Evolutionary conservation across 1,140 invertebrate species (phyloP).

Genomic region (Orchesella cincta): DNA sequence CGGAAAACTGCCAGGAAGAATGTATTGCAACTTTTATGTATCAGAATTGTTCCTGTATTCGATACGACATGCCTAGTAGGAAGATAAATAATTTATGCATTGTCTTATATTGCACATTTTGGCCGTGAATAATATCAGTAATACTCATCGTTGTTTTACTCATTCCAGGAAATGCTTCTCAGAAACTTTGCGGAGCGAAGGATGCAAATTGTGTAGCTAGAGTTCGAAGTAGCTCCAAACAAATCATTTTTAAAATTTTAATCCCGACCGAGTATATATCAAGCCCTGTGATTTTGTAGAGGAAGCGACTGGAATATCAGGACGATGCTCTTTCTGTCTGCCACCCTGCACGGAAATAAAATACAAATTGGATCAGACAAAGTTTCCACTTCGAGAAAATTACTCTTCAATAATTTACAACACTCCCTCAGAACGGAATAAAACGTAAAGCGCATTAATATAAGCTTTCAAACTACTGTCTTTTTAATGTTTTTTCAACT

Average conservation of each 20-base stretch:
- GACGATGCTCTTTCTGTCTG: conserved; percentile 9
- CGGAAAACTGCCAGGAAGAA: conserved; percentile 48
- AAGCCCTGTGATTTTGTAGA: no score
- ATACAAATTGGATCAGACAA: background rate
- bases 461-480: background rate
- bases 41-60: conserved; percentile 24
- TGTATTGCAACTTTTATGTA: conserved; percentile 39
- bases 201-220: background rate
- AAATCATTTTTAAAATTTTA: no score
- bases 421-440: background rate
- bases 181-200: background rate
- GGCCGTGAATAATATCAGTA: background rate
- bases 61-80: conserved; percentile 49
- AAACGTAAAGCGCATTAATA: background rate
- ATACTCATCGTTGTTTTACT: background rate
- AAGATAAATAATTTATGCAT: background rate
- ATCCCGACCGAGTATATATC: no score
- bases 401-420: background rate
- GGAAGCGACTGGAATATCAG: no score
- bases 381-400: background rate
- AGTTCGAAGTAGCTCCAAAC: background rate
- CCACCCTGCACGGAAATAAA: conserved; percentile 44
- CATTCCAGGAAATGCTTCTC: background rate
- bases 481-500: background rate
- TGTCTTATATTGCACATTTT: background rate